These are phyloP conservation scores for Eleutherodactylus coqui DNA, from an alignment of 2,797 vertebrate species.

Conservation along the genomic window DNA sequence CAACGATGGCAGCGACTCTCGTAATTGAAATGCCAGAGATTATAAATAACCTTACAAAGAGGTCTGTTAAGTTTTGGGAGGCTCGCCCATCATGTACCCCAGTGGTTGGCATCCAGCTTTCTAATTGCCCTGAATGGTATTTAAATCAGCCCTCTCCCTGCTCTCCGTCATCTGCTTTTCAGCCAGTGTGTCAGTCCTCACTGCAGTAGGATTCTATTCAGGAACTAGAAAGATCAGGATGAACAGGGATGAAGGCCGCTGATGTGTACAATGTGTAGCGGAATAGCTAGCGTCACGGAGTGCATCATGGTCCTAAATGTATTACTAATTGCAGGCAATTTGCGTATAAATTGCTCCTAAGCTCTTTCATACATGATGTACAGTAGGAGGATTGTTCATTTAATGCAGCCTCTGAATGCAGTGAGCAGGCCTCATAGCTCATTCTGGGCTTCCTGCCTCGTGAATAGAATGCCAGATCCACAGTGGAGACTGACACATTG, in stretches of 20 bases:
- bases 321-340: no score
- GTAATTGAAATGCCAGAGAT: slow-evolving; percentile 37
- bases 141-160: background rate
- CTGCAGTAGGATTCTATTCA: background rate
- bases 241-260: background rate
- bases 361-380: no score
- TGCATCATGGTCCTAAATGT: no score
- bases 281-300: no score
- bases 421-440: background rate
- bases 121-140: background rate
- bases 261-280: no score
- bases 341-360: no score
- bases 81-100: background rate
- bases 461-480: background rate
- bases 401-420: no score
- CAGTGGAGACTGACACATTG: background rate
- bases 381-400: no score
- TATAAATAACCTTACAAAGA: slow-evolving; percentile 5
- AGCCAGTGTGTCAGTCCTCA: background rate
- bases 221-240: background rate
- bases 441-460: background rate
- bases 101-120: background rate
- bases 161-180: background rate
- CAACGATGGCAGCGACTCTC: slow-evolving; percentile 39
- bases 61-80: background rate